These are phyloP conservation scores for Xestoiulus laeticollis DNA, from an alignment of 2,888 invertebrate genomes.

Conservation along the genomic window DNA sequence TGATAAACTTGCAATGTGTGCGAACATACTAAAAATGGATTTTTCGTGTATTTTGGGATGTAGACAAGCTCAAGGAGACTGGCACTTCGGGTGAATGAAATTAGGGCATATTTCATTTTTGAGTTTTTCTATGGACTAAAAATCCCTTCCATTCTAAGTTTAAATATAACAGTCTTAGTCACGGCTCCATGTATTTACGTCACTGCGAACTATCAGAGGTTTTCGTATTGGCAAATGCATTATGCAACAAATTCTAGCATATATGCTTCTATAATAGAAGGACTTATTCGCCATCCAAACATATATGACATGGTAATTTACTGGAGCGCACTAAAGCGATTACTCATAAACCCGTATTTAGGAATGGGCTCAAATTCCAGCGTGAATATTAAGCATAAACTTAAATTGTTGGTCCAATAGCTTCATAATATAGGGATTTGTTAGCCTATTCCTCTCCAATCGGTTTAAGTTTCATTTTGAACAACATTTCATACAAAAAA, in stretches of 20 bases:
- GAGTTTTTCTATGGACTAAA: not conserved
- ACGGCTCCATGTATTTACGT: not conserved
- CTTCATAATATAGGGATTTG: not conserved
- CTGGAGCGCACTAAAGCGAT: not conserved
- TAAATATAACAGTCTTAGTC: conserved; percentile 17
- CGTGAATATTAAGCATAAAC: not conserved
- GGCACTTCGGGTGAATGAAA: conserved; percentile 21
- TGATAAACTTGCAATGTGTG: not conserved
- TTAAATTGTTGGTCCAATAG: not conserved
- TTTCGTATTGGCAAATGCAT: not conserved
- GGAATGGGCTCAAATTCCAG: not conserved
- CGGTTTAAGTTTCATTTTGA: too few species aligned
- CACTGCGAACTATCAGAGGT: not conserved
- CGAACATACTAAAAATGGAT: not conserved
- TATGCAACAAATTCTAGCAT: not conserved
- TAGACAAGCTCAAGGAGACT: conserved; percentile 35
- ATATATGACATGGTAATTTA: not conserved
- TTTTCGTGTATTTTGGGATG: not conserved
- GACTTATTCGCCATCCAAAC: not conserved
- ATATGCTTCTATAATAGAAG: not conserved
- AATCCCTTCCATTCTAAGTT: not conserved
- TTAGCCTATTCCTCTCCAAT: not conserved
- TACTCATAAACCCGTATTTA: not conserved
- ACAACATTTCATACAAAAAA: too few species aligned
- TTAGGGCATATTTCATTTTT: conserved; percentile 16